phyloP scores from a whole-genome alignment of 2,888 invertebrate species.

The Coleophora flavipennella region DNA sequence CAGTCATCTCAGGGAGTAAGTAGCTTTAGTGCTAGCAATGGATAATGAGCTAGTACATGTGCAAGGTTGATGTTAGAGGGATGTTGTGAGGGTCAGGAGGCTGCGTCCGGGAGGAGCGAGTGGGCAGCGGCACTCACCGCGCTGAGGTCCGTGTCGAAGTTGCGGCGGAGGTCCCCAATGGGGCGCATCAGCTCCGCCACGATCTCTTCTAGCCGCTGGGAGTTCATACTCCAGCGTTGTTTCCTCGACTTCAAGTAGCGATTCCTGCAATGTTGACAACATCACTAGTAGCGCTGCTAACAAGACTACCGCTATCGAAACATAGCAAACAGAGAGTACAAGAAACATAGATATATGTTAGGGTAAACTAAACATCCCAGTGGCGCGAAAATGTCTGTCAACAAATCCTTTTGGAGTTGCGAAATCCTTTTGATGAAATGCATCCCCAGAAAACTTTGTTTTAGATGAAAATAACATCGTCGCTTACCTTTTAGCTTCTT shows the following conservation, averaged over 20 bases:
- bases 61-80: too few relatives aligned
- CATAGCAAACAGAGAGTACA: too few relatives aligned
- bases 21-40: too few relatives aligned
- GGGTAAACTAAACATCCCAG: constrained; percentile 18
- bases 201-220: constrained; percentile 55
- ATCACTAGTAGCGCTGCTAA: constrained; percentile 42
- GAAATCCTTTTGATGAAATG: constrained; percentile 20
- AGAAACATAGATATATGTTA: constrained; percentile 10
- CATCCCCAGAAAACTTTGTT: constrained; percentile 1
- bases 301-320: constrained; percentile 28
- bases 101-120: too few relatives aligned
- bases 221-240: constrained; percentile 62
- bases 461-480: too few relatives aligned
- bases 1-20: too few relatives aligned
- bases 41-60: too few relatives aligned
- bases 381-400: constrained; percentile 66
- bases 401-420: constrained; percentile 37
- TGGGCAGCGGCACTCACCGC: constrained; percentile 48
- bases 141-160: constrained; percentile 58
- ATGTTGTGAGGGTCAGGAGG: background rate
- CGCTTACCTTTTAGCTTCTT: constrained; percentile 41
- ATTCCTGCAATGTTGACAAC: constrained; percentile 58
- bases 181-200: constrained; percentile 62
- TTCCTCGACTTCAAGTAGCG: constrained; percentile 38
- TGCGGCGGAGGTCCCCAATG: constrained; percentile 50